Evolutionary conservation across 1,140 invertebrate genomes (phyloP), one percentile per base, ranked within the genome.

Genomic region (Panagrolaimus sp.): DNA sequence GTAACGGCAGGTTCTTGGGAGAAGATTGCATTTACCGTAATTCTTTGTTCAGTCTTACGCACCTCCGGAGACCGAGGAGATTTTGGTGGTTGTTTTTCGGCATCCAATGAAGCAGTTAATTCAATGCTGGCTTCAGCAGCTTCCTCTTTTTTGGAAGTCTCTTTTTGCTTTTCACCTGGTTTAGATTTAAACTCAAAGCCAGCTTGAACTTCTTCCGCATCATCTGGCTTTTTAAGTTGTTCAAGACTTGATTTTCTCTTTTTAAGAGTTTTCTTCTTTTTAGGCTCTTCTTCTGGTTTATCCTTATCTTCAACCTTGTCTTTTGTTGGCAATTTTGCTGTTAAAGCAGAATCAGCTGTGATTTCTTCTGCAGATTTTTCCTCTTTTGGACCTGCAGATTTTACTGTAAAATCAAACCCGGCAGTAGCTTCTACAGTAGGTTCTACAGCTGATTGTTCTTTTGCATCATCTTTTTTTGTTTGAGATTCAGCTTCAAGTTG

Each of bases 241-340:
- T 65, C 63, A 9, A 43, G 32, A 14, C 32, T 43, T 0, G 62
- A n/a, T 63, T 63, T 63, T 43, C 32, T 32, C 17, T 63, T 63
- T 28, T 58, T 58, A 28, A 58, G 52, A 2, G 52, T 58, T 28
- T 58, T 58, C n/a, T 58, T 58, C 4, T 58, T 28, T 0, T 6
- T n/a, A 14, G 17, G 1, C 7, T 58, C 17, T 58, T 58, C 52
- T 12, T 21, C 52, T 0, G 52, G 17, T 52, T n/a, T 5, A 52
- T n/a, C n/a, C 48, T 52, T 52, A 21, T 52, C 48, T n/a, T n/a
- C 48, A 52, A 24, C 52, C 4, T n/a, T n/a, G 5, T 21, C 32
- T 38, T 38, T 21, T 21, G 52, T 10, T n/a, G 52, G 28, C 1
- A 58, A 4, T 17, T 38, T 38, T 38, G 43, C 28, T 38, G 17